A percentile compares a stretch with the other conserved stretches of the same genome.
These are phyloP conservation scores for Noturus placidus DNA, from an alignment of 2,113 vertebrate species.

Conservation along the genomic window DNA sequence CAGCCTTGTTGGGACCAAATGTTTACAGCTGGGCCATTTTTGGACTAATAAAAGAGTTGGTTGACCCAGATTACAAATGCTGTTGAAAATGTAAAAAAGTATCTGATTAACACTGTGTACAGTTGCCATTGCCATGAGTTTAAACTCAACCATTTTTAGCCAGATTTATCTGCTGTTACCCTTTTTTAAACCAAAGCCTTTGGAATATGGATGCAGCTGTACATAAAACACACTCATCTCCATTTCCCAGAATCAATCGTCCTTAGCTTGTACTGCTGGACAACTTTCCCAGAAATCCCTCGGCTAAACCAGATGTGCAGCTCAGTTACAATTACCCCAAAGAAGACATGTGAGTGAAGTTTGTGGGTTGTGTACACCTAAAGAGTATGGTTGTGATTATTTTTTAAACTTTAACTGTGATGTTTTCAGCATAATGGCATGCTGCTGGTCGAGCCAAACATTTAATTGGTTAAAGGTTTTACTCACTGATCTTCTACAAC, in stretches of 20 bases:
- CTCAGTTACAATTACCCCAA: constrained; percentile 21
- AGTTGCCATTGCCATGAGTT: not conserved
- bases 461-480: constrained; percentile 11
- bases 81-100: not conserved
- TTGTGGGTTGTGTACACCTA: constrained; percentile 8
- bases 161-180: not conserved
- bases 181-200: not conserved
- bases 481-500: not conserved
- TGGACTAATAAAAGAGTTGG: not conserved
- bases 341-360: constrained; percentile 14
- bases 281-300: constrained; percentile 25
- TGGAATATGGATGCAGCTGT: no score
- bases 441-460: not conserved
- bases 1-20: constrained; percentile 2
- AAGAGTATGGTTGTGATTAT: not conserved
- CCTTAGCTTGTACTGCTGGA: not conserved
- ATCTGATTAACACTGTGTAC: not conserved
- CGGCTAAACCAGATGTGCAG: constrained; percentile 43
- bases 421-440: not conserved
- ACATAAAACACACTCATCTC: not conserved
- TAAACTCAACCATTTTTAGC: not conserved
- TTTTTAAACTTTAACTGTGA: not conserved
- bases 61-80: not conserved
- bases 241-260: not conserved
- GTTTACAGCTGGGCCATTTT: not conserved